Conservation (phyloP, 1,140 invertebrate species). For the Latrodectus geometricus region DNA sequence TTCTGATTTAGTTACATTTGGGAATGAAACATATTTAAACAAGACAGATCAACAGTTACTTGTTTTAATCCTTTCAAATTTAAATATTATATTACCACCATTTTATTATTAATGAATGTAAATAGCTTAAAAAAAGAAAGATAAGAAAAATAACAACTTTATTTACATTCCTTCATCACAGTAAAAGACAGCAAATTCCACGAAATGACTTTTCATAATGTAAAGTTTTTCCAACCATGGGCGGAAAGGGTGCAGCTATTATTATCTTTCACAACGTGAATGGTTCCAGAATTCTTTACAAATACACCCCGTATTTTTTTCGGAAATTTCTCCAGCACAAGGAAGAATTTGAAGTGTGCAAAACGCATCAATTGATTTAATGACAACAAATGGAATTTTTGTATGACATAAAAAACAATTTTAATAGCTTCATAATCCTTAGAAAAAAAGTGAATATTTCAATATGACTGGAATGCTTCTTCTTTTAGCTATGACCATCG, state of each 20-base stretch:
- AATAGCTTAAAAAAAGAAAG: too few relatives aligned
- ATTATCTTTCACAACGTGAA: slow-evolving; percentile 11
- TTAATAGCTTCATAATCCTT: too few relatives aligned
- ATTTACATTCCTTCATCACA: slow-evolving; percentile 59
- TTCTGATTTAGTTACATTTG: too few relatives aligned
- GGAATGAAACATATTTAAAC: too few relatives aligned
- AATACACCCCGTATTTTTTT: too few relatives aligned
- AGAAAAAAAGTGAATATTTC: too few relatives aligned
- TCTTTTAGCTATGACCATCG: slow-evolving; percentile 38
- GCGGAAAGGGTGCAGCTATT: slow-evolving; percentile 49
- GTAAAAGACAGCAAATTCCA: slow-evolving; percentile 58
- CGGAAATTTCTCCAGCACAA: too few relatives aligned
- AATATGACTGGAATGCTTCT: background rate
- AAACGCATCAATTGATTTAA: background rate
- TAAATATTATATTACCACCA: too few relatives aligned
- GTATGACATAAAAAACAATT: slow-evolving; percentile 30
- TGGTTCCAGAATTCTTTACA: background rate
- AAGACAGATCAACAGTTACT: too few relatives aligned
- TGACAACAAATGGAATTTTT: slow-evolving; percentile 7
- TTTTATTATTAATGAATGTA: too few relatives aligned
- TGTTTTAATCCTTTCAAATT: too few relatives aligned
- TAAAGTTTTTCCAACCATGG: slow-evolving; percentile 45
- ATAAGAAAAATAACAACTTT: slow-evolving; percentile 54
- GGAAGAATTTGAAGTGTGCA: too few relatives aligned
- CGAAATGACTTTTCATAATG: slow-evolving; percentile 14